A percentile compares a stretch with the other conserved stretches of the same genome.
Conservation (phyloP, 2,888 invertebrate genomes). For the Rhingia campestris region DNA sequence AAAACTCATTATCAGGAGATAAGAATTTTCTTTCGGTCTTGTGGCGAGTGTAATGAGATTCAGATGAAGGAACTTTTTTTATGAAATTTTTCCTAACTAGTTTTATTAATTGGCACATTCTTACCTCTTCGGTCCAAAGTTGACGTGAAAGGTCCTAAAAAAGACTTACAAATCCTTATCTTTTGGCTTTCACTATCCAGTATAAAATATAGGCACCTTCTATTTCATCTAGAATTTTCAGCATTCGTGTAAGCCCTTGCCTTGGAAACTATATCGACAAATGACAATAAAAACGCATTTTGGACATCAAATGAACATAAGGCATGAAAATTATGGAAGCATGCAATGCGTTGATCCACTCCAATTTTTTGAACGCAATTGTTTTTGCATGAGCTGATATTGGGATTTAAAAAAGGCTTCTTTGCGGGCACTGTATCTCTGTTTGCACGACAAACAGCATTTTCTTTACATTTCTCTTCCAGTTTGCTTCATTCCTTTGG, state of each 20-base stretch:
- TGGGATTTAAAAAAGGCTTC: no score
- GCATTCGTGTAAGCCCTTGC: slow-evolving; percentile 5
- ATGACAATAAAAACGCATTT: no score
- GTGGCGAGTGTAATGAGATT: slow-evolving; percentile 4
- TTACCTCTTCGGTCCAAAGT: no score
- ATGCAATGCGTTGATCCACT: no score
- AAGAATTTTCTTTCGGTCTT: slow-evolving; percentile 1
- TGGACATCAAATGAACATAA: no score
- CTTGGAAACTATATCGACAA: slow-evolving; percentile 5
- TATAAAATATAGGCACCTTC: slow-evolving; percentile 17
- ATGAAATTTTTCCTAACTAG: slow-evolving; percentile 2
- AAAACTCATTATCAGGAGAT: slow-evolving; percentile 6
- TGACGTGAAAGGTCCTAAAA: slow-evolving; percentile 16
- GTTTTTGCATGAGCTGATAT: no score
- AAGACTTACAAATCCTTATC: slow-evolving; percentile 17
- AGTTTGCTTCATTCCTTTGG: neutral
- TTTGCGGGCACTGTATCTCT: no score
- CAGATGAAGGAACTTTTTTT: neutral
- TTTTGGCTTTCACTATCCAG: slow-evolving; percentile 2
- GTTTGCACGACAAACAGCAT: no score
- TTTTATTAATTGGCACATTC: neutral
- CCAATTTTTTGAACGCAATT: no score
- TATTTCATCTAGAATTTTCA: slow-evolving; percentile 25
- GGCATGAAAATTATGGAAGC: no score
- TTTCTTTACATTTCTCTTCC: slow-evolving; percentile 16